Base-by-base conservation (phyloP, 2,797 vertebrate species). In the Ibycter americanus region DNA sequence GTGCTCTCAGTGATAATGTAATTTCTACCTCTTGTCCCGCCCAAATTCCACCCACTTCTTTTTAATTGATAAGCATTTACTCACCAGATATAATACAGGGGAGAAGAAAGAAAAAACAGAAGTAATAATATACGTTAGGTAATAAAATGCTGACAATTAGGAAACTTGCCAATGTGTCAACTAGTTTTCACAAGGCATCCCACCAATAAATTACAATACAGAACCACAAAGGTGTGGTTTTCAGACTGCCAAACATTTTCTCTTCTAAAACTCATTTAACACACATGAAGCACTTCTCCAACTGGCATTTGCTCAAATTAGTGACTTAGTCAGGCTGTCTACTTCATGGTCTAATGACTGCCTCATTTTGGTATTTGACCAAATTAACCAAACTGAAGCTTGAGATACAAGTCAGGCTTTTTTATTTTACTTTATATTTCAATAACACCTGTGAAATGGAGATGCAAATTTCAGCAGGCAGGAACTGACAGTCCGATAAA, bases 1-100 rank as follows among this genome's bases (percentile, higher is more conserved):
- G 42, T n/a, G 29, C 21, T 88, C 54, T 86, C 52, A 81, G 1
- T 23, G 70, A 86, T 80, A 84, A 77, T 18, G 16, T n/a, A 32
- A 88, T 72, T 92, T 61, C 81, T 82, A 71, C 46, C 32, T 9
- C 40, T 81, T 29, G 67, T 65, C 73, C 86, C 62, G 0, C 92
- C 94, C 83, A 61, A 68, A 46, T 80, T 79, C 93, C 94, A 84
- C 95, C 96, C 34, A 83, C 61, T 86, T 67, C 52, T 62, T 83
- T 72, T 55, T 61, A 46, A 93, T 72, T 78, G 93, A 89, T 95
- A 93, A 92, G 68, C 40, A 34, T 74, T 94, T 90, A 47, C 72
- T 94, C 72, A 92, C 10, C 70, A 58, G 47, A 36, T 42, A 36
- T 46, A 83, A 65, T 46, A 55, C 17, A 55, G 4, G 7, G 17